Conservation (phyloP, 2,797 vertebrate species). For the Adrianichthys oophorus region DNA sequence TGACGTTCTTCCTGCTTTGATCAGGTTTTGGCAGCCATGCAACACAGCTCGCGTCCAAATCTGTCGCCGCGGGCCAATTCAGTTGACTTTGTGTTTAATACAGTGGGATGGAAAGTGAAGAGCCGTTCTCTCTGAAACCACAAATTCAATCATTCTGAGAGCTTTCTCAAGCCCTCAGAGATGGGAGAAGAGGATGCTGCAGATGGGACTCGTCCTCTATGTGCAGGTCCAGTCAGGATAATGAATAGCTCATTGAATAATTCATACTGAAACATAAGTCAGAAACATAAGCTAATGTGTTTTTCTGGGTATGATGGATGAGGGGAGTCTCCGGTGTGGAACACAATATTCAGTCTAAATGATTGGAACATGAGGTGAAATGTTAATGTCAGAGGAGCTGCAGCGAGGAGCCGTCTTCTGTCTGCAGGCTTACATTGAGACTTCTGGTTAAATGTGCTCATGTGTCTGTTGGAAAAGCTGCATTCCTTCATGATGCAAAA, state of each 20-base stretch:
- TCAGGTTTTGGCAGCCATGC: conserved; percentile 13
- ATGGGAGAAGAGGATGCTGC: conserved; percentile 8
- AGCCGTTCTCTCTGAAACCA: conserved; percentile 39
- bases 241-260: conserved; percentile 63
- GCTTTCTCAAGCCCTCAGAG: conserved; percentile 41
- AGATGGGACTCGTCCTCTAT: conserved; percentile 33
- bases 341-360: conserved; percentile 36
- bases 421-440: background rate
- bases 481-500: background rate
- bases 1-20: conserved; percentile 1
- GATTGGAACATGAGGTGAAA: conserved; percentile 48
- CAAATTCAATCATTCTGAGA: conserved; percentile 63
- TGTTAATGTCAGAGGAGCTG: conserved; percentile 18
- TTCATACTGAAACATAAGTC: conserved; percentile 57
- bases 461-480: background rate
- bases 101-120: conserved; percentile 18
- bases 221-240: conserved; percentile 39
- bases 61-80: conserved; percentile 12
- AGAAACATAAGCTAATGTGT: conserved; percentile 58
- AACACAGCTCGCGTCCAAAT: conserved; percentile 14
- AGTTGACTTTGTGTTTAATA: conserved; percentile 26
- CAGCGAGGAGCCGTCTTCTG: background rate
- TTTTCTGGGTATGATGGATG: conserved; percentile 61
- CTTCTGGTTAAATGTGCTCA: too few species aligned
- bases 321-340: conserved; percentile 21